Evolutionary conservation across 2,797 vertebrate species (phyloP).

Genomic region (Acridotheres tristis): DNA sequence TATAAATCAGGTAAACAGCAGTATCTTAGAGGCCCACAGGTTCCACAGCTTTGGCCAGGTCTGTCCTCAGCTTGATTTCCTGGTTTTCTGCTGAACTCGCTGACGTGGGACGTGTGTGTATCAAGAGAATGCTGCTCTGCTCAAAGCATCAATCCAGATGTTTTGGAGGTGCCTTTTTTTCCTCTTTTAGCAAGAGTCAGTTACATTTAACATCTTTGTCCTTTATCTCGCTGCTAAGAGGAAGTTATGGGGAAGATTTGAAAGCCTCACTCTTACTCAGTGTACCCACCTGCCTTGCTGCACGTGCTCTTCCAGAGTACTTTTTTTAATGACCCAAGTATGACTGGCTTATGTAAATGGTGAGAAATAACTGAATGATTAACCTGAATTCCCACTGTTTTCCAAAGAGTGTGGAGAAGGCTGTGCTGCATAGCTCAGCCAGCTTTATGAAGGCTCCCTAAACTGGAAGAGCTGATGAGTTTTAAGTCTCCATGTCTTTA

Average conservation of each 20-base stretch:
- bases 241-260: background rate
- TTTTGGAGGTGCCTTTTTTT: background rate
- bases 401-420: background rate
- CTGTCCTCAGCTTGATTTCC: background rate
- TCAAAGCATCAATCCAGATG: background rate
- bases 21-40: background rate
- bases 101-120: background rate
- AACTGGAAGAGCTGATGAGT: background rate
- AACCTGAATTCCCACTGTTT: background rate
- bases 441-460: background rate
- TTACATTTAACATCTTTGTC: background rate
- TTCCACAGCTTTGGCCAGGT: background rate
- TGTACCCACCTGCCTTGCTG: background rate
- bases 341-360: background rate
- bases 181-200: background rate
- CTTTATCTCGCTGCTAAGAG: background rate
- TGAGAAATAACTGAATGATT: background rate
- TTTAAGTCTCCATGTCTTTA: background rate
- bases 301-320: background rate
- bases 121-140: background rate
- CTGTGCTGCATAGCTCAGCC: background rate
- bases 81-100: background rate
- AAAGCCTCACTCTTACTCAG: background rate
- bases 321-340: background rate
- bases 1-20: background rate